Conservation (phyloP, 2,797 vertebrate genomes). For the Pseudochaenichthys georgianus region DNA sequence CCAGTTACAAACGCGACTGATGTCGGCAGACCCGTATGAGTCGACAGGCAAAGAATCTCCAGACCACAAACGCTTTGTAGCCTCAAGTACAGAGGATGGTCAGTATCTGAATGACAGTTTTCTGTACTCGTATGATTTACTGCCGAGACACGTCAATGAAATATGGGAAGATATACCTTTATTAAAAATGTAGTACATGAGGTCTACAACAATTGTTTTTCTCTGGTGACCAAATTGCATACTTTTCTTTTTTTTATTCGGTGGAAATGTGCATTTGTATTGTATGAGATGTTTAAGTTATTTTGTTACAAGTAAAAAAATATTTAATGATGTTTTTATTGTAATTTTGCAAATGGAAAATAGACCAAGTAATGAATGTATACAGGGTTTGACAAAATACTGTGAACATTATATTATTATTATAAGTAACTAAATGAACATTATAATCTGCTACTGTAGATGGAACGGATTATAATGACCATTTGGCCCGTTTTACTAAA, state of each 20-base stretch:
- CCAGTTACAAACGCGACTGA: constrained; percentile 78
- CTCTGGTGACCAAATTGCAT: constrained; percentile 36
- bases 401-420: constrained; percentile 31
- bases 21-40: constrained; percentile 80
- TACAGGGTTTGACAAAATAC: constrained; percentile 29
- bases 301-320: constrained; percentile 51
- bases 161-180: constrained; percentile 19
- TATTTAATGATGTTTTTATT: constrained; percentile 37
- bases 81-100: constrained; percentile 57
- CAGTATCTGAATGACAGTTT: constrained; percentile 71
- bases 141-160: constrained; percentile 43
- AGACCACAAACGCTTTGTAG: constrained; percentile 68
- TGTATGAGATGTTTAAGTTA: constrained; percentile 60
- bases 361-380: constrained; percentile 34
- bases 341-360: constrained; percentile 10
- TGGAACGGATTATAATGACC: not conserved
- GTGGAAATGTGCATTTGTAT: constrained; percentile 47
- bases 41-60: constrained; percentile 78
- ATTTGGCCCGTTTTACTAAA: not conserved
- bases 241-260: constrained; percentile 16
- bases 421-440: constrained; percentile 2
- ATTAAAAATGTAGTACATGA: constrained; percentile 38
- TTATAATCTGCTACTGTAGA: not conserved
- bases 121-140: constrained; percentile 61
- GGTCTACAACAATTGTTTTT: not conserved